Evolutionary conservation across 1,140 invertebrate species (phyloP), one percentile per base, ranked within the genome.

Genomic region (Aphelinus atriplicis): DNA sequence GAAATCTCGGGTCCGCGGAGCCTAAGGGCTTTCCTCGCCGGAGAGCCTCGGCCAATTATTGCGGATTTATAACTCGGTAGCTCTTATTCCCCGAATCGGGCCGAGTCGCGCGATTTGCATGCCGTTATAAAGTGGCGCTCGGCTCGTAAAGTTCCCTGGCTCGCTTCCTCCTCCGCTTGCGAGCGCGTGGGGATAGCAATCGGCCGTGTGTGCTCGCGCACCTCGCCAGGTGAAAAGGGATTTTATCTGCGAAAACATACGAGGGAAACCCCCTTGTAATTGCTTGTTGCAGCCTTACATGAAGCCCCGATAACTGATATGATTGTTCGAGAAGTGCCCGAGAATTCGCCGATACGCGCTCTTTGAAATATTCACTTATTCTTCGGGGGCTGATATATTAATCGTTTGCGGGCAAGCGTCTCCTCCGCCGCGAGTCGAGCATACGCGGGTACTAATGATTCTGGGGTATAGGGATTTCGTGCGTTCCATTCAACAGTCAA

Each of bases 61-160:
- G 80, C 81, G 84, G 83, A 87, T 87, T 87, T 87, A 87, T 85
- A 86, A 86, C 85, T 81, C 77, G 60, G 51, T 43, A 5, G 51
- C 50, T 66, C 68, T 78, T 78, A 69, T 68, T 75, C 78, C 71
- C 78, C 78, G 79, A 80, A 79, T 80, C 80, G 78, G 78, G 75
- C 62, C 67, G 65, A 77, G 7, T 68, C 69, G 75, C 71, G 65
- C 55, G 65, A 82, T 79, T 81, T 82, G 73, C 69, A 78, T 80
- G 75, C 60, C 56, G 78, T 80, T 76, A 79, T 79, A 77, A 78
- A 79, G 77, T 77, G 61, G 76, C 71, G 67, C 63, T 71, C 5
- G 55, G 66, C 76, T 76, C 76, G 69, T 79, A 78, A 79, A 79
- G 78, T 64, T 72, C 61, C 26, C 26, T 26, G 26, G 26, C 26